These are phyloP conservation scores for Pherbina coryleti DNA, from an alignment of 2,888 invertebrate genomes.

Conservation along the genomic window DNA sequence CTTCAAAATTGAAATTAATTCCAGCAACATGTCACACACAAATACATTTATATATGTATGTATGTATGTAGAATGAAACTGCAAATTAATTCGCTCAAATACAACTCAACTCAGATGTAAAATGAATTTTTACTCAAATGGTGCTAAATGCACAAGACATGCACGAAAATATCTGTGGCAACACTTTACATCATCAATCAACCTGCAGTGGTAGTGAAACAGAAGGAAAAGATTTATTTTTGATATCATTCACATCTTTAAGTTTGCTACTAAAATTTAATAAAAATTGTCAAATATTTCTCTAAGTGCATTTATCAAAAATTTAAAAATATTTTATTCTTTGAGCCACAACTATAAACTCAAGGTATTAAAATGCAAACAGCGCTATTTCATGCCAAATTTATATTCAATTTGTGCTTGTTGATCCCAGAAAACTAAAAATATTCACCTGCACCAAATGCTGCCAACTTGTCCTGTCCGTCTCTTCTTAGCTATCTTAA, in stretches of 20 bases:
- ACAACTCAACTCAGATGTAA: conserved; percentile 65
- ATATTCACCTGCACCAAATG: conserved; percentile 41
- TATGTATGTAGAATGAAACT: no score
- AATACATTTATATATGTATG: neutral
- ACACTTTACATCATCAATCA: conserved; percentile 39
- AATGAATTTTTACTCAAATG: conserved; percentile 63
- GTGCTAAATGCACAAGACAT: conserved; percentile 41
- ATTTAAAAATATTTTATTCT: neutral
- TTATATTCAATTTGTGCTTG: conserved; percentile 64
- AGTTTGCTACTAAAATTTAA: neutral
- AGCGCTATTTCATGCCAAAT: conserved; percentile 68
- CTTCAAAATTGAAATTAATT: no score
- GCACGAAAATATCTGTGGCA: neutral
- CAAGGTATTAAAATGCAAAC: conserved; percentile 31
- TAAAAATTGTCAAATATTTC: neutral
- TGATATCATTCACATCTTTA: neutral
- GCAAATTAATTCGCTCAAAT: conserved; percentile 49
- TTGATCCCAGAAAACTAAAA: conserved; percentile 56
- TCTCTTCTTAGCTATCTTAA: neutral
- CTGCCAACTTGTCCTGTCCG: neutral
- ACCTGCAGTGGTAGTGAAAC: neutral
- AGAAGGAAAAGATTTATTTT: neutral
- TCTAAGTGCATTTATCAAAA: neutral
- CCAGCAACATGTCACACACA: no score
- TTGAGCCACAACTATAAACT: neutral